These are phyloP conservation scores for Byasa hedistus DNA, from an alignment of 2,888 invertebrate species.

Conservation along the genomic window DNA sequence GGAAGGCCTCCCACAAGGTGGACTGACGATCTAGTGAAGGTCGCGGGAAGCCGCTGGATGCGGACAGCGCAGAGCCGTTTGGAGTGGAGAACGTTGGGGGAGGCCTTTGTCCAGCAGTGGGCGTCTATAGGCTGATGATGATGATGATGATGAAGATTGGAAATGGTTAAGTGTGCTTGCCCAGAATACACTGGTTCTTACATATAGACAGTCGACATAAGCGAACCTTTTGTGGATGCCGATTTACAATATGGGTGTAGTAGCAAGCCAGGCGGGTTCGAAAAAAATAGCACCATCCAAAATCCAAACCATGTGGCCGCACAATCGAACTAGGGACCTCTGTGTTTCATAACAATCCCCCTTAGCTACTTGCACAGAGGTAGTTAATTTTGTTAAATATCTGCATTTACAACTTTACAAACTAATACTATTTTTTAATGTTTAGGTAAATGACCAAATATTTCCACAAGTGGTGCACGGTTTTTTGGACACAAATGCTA, in stretches of 20 bases:
- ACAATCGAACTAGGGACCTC: background rate
- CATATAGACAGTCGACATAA: background rate
- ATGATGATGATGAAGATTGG: background rate
- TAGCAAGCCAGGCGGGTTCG: background rate
- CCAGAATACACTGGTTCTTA: background rate
- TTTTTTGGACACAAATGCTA: constrained; percentile 97
- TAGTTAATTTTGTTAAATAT: background rate
- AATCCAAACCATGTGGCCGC: background rate
- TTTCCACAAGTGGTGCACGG: constrained; percentile 97
- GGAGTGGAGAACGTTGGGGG: too few species aligned
- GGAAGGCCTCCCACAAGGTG: too few species aligned
- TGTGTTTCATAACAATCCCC: background rate
- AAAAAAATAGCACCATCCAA: background rate
- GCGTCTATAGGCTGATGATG: too few species aligned
- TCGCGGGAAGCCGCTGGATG: too few species aligned
- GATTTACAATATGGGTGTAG: too few species aligned
- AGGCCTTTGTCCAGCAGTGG: too few species aligned
- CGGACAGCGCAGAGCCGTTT: too few species aligned
- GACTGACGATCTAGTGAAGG: too few species aligned
- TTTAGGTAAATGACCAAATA: constrained; percentile 94
- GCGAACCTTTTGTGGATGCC: too few species aligned
- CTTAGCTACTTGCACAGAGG: background rate
- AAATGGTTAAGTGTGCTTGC: background rate
- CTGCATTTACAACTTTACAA: background rate
- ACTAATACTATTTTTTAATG: constrained; percentile 1